phyloP scores from a whole-genome alignment of 2,888 invertebrate genomes.

The Drosophila imparisetae region DNA sequence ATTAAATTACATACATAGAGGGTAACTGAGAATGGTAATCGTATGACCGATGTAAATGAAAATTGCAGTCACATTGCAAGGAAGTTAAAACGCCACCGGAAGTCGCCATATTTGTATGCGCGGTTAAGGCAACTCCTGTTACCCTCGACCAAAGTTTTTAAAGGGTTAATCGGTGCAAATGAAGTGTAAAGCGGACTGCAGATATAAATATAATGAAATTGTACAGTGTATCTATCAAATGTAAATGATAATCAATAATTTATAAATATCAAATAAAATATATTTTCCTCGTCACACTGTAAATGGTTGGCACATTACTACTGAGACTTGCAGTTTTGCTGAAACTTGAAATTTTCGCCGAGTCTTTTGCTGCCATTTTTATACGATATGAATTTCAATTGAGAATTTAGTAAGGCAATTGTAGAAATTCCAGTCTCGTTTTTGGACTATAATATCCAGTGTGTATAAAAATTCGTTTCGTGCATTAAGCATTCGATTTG shows the following conservation, averaged over 20 bases:
- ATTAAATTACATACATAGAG: constrained; percentile 66
- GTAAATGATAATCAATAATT: not conserved
- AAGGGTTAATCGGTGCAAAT: not conserved
- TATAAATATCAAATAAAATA: not conserved
- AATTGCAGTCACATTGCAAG: constrained; percentile 51
- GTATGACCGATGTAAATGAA: constrained; percentile 52
- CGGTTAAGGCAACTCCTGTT: constrained; percentile 22
- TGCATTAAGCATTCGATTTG: constrained; percentile 49
- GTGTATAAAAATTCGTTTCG: constrained; percentile 29
- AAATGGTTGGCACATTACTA: not conserved
- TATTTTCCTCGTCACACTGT: not conserved
- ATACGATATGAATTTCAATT: constrained; percentile 37
- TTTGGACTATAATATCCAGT: constrained; percentile 32
- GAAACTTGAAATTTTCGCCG: not conserved
- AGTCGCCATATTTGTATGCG: constrained; percentile 58
- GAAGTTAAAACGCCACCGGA: constrained; percentile 64
- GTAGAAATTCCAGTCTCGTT: constrained; percentile 25
- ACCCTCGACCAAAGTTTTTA: not conserved
- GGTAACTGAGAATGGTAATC: constrained; percentile 26
- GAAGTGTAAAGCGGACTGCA: not conserved
- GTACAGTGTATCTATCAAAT: not conserved
- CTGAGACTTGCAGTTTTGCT: not conserved
- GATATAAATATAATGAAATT: not conserved
- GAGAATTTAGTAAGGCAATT: constrained; percentile 29
- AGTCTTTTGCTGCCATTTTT: not conserved